A percentile compares a stretch with the other conserved stretches of the same genome.
These are phyloP conservation scores for Dysidea cf. avara DNA, from an alignment of 37 sponge, comb jelly and placozoan species.

Conservation along the genomic window DNA sequence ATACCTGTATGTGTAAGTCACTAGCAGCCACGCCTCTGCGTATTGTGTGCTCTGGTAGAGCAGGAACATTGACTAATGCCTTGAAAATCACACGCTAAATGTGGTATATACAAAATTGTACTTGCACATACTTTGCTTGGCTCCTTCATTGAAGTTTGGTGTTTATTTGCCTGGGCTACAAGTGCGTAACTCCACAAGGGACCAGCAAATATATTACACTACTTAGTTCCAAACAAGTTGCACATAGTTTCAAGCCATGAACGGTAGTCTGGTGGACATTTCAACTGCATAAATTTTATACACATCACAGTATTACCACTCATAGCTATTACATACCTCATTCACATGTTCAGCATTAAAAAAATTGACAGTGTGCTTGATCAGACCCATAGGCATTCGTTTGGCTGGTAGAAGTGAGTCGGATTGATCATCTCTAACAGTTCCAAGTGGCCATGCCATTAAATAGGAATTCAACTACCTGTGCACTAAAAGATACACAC, in stretches of 20 bases:
- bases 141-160: too few species aligned
- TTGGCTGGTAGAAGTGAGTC: constrained; percentile 23
- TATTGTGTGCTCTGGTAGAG: constrained; percentile 21
- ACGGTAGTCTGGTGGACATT: too few species aligned
- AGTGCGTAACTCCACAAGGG: constrained; percentile 19
- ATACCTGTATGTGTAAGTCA: too few species aligned
- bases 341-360: constrained; percentile 10
- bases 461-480: too few species aligned
- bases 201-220: too few species aligned
- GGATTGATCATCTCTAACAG: constrained; percentile 19
- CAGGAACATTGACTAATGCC: constrained; percentile 33
- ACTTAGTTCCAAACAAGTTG: too few species aligned
- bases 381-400: constrained; percentile 37
- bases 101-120: not conserved
- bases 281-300: constrained; percentile 24
- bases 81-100: not conserved
- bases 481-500: too few species aligned
- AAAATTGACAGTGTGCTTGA: constrained; percentile 39
- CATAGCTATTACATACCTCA: constrained; percentile 23
- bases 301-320: constrained; percentile 1
- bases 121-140: too few species aligned
- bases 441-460: too few species aligned
- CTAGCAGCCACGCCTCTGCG: constrained; percentile 23
- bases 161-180: constrained; percentile 11
- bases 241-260: constrained; percentile 42